Base-by-base conservation (phyloP, 2,113 vertebrate species). In the Megalops atlanticus region DNA sequence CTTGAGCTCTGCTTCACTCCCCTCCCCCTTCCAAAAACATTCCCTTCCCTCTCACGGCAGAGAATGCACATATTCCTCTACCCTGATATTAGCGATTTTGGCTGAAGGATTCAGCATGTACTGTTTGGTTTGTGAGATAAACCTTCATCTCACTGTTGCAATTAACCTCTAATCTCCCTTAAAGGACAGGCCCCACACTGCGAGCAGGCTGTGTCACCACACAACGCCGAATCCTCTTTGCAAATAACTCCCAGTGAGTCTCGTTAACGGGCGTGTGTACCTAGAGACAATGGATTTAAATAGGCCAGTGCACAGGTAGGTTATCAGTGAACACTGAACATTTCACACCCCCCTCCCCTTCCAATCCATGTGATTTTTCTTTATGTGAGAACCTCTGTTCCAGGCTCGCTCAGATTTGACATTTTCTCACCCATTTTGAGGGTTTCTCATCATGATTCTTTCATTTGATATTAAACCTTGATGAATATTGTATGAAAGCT, bases 401-500 rank as follows among this genome's bases (percentile, higher is more conserved):
- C 54, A 76, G 27, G 39, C 15, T 75, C 38, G 2, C 72, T 81
- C 33, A 41, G 36, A 27, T 39, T 78, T 81, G 6, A 70, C 33
- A 76, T 76, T 76, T 33, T 35, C n/a, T 49, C 15, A 15, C 47
- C 18, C 11, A 8, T 54, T 49, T 54, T 77, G n/a, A 38, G 27
- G 75, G 73, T 64, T 68, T 68, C 39, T 41, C 86, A 83, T 86
- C 86, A 86, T 87, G 81, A 88, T 84, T 89, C 84, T 89, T 92
- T 92, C 80, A 88, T 90, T 88, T 88, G 76, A 89, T 91, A 91
- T 90, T 89, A 89, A 83, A 82, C 87, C 87, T 90, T 91, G 90
- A 91, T 92, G 88, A 89, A 91, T 91, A 91, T 90, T 92, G 80
- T 86, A 91, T 92, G 91, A 91, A 89, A 87, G 88, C 74, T 82